These are phyloP conservation scores for Cephalopachus bancanus DNA, from an alignment of 2,797 vertebrate genomes.

Conservation along the genomic window DNA sequence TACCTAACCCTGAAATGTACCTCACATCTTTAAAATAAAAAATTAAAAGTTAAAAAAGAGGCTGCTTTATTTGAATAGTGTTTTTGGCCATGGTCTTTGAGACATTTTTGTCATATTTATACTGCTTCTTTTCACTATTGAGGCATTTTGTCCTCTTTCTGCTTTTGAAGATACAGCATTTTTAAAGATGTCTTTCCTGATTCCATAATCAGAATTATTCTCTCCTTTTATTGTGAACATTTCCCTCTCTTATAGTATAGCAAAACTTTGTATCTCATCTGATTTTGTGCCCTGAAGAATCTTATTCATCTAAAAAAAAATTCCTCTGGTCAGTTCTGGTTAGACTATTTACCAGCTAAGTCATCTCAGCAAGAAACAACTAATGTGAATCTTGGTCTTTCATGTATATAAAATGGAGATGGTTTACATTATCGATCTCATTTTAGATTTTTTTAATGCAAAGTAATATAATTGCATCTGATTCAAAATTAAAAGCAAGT, in stretches of 20 bases:
- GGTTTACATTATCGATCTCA: neutral
- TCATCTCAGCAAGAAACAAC: neutral
- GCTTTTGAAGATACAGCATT: neutral
- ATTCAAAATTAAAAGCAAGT: constrained; percentile 50
- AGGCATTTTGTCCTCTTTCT: neutral
- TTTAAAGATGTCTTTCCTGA: neutral
- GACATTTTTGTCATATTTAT: neutral
- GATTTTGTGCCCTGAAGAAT: neutral
- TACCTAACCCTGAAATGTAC: no score
- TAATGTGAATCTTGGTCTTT: neutral
- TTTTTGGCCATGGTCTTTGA: neutral
- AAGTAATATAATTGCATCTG: neutral
- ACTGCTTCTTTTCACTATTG: neutral
- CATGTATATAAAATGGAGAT: neutral
- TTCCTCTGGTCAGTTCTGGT: neutral
- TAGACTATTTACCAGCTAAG: neutral
- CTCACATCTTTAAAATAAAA: no score
- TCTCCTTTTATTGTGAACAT: neutral
- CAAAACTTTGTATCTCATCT: neutral
- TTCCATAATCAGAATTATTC: constrained; percentile 1
- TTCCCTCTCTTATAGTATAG: neutral
- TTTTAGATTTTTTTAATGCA: neutral
- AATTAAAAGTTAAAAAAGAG: no score
- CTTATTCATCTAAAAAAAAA: neutral
- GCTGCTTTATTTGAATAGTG: neutral